Conservation (phyloP, 1,140 invertebrate genomes). For the Zaprionus lachaisei region DNA sequence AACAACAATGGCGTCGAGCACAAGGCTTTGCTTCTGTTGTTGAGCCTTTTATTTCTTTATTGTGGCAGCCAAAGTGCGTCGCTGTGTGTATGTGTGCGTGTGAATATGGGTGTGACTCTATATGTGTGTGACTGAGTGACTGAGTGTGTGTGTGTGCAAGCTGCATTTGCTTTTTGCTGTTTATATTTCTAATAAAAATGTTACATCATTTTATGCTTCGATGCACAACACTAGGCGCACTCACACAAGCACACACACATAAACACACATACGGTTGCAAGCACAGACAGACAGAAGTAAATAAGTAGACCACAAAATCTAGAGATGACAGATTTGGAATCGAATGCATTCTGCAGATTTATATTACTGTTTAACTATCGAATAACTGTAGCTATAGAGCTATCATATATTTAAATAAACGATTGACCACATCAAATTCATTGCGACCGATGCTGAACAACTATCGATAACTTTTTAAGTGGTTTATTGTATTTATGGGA, state of each 20-base stretch:
- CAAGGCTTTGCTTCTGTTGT: slow-evolving; percentile 62
- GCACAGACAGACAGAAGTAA: slow-evolving; percentile 1
- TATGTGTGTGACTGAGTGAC: slow-evolving; percentile 15
- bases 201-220: slow-evolving; percentile 74
- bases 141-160: slow-evolving; percentile 15
- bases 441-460: background rate
- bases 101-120: slow-evolving; percentile 14
- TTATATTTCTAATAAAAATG: slow-evolving; percentile 82
- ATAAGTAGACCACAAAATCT: background rate
- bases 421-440: too few relatives aligned
- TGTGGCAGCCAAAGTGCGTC: slow-evolving; percentile 64
- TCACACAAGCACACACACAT: background rate
- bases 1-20: slow-evolving; percentile 37
- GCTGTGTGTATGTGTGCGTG: slow-evolving; percentile 20
- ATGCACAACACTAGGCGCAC: slow-evolving; percentile 59
- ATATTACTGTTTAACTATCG: background rate
- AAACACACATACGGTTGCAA: background rate
- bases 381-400: too few relatives aligned
- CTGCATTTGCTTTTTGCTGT: slow-evolving; percentile 64
- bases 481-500: too few relatives aligned
- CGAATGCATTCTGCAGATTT: background rate
- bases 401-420: too few relatives aligned
- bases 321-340: slow-evolving; percentile 12
- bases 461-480: background rate
- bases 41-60: slow-evolving; percentile 78